Conservation (phyloP, 2,797 vertebrate genomes). For the Silurus aristotelis region DNA sequence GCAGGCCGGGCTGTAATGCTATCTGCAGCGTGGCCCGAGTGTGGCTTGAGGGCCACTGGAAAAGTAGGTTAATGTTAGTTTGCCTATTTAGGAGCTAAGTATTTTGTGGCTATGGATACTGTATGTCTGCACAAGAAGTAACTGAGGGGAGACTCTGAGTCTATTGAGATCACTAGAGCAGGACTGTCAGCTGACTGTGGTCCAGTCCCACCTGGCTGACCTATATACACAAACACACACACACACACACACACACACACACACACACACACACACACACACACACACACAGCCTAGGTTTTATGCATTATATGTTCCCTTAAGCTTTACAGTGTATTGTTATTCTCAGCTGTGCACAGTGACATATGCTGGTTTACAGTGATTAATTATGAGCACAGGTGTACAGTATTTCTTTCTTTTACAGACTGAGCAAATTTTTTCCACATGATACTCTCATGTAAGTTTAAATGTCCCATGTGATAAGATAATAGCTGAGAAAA, state of each 20-base stretch:
- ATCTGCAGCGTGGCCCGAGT: constrained; percentile 13
- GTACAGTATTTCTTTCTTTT: constrained; percentile 19
- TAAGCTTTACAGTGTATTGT: not conserved
- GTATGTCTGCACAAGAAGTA: constrained; percentile 6
- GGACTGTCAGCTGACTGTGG: constrained; percentile 64
- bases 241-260: not conserved
- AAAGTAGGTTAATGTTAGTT: constrained; percentile 36
- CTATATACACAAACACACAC: constrained; percentile 62
- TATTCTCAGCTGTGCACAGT: constrained; percentile 15
- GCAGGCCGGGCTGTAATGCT: constrained; percentile 31
- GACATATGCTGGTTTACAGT: constrained; percentile 20
- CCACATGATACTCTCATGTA: constrained; percentile 24
- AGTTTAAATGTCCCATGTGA: constrained; percentile 33
- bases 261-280: not conserved
- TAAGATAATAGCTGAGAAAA: constrained; percentile 36
- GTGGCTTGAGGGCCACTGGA: constrained; percentile 29
- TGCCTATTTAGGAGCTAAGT: constrained; percentile 27
- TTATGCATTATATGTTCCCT: not conserved
- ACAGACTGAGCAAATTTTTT: constrained; percentile 22
- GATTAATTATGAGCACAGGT: constrained; percentile 30
- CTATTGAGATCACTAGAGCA: constrained; percentile 3
- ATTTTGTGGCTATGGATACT: not conserved
- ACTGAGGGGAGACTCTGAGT: constrained; percentile 13
- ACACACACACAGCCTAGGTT: constrained; percentile 7
- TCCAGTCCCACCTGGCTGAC: constrained; percentile 73